phyloP scores from a whole-genome alignment of 2,888 invertebrate species.

The Cephus pygmeus region DNA sequence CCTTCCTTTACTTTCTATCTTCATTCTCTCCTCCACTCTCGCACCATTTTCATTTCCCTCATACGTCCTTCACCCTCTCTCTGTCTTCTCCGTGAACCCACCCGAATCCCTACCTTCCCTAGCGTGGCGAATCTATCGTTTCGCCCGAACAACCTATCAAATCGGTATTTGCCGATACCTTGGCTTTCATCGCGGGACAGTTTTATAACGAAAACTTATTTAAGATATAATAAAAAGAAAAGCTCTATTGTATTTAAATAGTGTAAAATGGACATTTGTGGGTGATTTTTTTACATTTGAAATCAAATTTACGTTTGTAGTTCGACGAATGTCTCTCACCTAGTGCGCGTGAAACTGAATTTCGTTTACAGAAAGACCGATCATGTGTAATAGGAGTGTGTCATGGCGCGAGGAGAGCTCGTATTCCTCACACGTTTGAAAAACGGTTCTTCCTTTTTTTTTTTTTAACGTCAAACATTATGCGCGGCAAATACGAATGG shows the following conservation, averaged over 20 bases:
- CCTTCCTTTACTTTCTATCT: neutral
- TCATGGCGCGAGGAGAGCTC: slow-evolving; percentile 1
- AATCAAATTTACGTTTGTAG: slow-evolving; percentile 65
- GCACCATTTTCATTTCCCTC: neutral
- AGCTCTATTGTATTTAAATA: slow-evolving; percentile 66
- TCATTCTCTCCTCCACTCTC: neutral
- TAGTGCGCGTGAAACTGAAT: slow-evolving; percentile 63
- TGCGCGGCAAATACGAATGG: neutral
- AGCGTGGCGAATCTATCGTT: slow-evolving; percentile 49
- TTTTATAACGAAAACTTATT: slow-evolving; percentile 64
- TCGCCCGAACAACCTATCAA: slow-evolving; percentile 48
- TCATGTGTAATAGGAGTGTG: slow-evolving; percentile 35
- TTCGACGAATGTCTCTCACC: slow-evolving; percentile 65
- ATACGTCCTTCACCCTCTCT: neutral
- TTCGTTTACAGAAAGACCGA: slow-evolving; percentile 42
- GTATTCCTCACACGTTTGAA: neutral
- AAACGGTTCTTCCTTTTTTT: neutral
- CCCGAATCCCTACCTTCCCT: slow-evolving; percentile 1
- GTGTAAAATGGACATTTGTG: slow-evolving; percentile 66
- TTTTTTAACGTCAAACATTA: neutral
- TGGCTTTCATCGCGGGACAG: slow-evolving; percentile 59
- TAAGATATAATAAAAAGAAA: slow-evolving; percentile 59
- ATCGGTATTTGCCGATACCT: slow-evolving; percentile 61
- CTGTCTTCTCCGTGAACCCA: neutral
- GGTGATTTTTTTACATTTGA: slow-evolving; percentile 61